Evolutionary conservation across 1,140 invertebrate species (phyloP), one percentile per base, ranked within the genome.

Genomic region (Spodoptera frugiperda): DNA sequence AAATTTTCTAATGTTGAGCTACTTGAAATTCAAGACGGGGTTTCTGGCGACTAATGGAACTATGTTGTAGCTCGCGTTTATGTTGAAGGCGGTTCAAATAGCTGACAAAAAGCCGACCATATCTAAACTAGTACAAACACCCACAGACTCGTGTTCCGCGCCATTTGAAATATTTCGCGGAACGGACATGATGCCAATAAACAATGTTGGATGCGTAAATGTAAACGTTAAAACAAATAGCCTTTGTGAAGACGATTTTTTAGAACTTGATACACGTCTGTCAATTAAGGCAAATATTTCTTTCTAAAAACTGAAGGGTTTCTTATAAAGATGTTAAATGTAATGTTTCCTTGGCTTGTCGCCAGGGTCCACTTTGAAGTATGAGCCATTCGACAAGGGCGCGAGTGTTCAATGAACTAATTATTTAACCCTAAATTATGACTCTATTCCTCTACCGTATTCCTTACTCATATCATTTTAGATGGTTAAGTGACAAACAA

Each of bases 131-230:
- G 48, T 6, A 19, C 21, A 67, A 67, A 67, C 63, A n/a, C 9
- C n/a, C 33, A 44, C n/a, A 8, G n/a, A 17, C 10, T 39, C 8
- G 33, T 63, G 59, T 44, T 61, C 2, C 19, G 1, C n/a, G 17
- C 12, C 2, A 48, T 67, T 48, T 6, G 44, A 46, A 67, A n/a
- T 49, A 49, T 67, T 67, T 67, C 63, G 63, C 19, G 63, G 19
- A 25, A 67, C 12, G 44, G 19, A 48, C 63, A 67, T 25, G 44
- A n/a, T 15, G 4, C 44, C n/a, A 17, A 19, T 11, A 63, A 15
- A 63, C 33, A 19, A 44, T 61, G 59, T 44, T 17, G 17, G 5
- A 12, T 17, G 57, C 33, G 33, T 39, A 39, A 39, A 39, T 39
- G 33, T 30, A 30, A 30, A 30, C 25, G 2, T 39, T 39, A 39